A percentile compares a stretch with the other conserved stretches of the same genome.
Evolutionary conservation across 2,888 invertebrate species (phyloP).

Genomic region (Lithophane leautieri): DNA sequence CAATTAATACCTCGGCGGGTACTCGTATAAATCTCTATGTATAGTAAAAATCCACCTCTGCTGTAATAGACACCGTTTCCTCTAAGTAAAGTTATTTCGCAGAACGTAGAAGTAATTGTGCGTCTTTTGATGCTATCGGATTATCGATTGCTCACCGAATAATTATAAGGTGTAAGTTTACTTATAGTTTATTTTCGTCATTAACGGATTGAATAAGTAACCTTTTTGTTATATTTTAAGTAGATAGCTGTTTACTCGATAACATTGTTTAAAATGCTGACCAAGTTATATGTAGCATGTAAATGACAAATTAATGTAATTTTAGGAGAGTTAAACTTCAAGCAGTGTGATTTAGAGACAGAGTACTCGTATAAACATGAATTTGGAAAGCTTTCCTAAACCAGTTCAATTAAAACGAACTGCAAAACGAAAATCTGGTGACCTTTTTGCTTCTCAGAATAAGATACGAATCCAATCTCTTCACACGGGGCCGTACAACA

Average conservation of each 20-base stretch:
- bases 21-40: conserved; percentile 67
- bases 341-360: not conserved
- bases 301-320: too few species aligned
- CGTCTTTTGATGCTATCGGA: conserved; percentile 9
- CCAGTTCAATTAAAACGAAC: not conserved
- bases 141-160: conserved; percentile 36
- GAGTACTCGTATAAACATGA: too few species aligned
- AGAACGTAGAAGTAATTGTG: conserved; percentile 29
- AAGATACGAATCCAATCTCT: not conserved
- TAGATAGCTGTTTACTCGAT: not conserved
- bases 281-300: not conserved
- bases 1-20: conserved; percentile 79
- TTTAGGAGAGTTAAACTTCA: not conserved
- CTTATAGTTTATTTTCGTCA: not conserved
- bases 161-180: conserved; percentile 8
- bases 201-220: not conserved
- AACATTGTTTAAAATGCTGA: not conserved
- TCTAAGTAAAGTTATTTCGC: conserved; percentile 40
- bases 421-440: not conserved
- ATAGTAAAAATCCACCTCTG: conserved; percentile 52
- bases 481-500: not conserved
- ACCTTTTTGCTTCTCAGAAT: conserved; percentile 2
- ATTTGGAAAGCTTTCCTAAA: conserved; percentile 20
- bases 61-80: conserved; percentile 59
- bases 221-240: not conserved